Conservation (phyloP, 2,797 vertebrate species). For the Sitta carolinensis region DNA sequence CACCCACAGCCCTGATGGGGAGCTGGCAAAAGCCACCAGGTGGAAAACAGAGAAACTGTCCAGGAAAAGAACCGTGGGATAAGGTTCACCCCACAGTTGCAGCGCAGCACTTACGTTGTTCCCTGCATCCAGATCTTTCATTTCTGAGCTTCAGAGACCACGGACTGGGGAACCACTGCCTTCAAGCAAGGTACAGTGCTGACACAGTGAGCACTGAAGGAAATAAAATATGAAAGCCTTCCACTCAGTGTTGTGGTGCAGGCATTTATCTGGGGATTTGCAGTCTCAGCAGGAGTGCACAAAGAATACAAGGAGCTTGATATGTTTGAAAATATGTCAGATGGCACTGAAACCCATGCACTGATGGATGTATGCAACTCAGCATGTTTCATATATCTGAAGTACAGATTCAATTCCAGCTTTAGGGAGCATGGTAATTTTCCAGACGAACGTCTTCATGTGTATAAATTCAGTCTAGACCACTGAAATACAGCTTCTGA, state of each 20-base stretch:
- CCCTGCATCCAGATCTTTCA: background rate
- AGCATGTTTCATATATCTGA: background rate
- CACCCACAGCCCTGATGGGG: fast-evolving
- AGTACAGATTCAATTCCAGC: background rate
- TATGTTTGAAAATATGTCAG: background rate
- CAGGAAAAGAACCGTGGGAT: background rate
- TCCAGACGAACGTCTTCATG: background rate
- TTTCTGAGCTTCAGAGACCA: background rate
- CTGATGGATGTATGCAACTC: background rate
- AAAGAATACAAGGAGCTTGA: background rate
- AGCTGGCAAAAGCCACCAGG: background rate
- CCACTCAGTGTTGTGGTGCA: background rate
- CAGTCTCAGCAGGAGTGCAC: background rate
- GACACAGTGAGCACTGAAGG: background rate
- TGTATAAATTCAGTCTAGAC: background rate
- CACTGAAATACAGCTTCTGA: background rate
- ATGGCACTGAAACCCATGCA: background rate
- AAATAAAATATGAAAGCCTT: background rate
- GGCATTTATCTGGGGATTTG: background rate
- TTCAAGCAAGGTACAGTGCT: background rate
- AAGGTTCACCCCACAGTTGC: background rate
- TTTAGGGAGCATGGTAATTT: background rate
- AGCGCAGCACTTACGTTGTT: background rate
- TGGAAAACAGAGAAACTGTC: background rate
- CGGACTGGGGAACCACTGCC: fast-evolving